Evolutionary conservation across 2,797 vertebrate species (phyloP), one percentile per base, ranked within the genome.

Genomic region (Bradypodion ventrale): DNA sequence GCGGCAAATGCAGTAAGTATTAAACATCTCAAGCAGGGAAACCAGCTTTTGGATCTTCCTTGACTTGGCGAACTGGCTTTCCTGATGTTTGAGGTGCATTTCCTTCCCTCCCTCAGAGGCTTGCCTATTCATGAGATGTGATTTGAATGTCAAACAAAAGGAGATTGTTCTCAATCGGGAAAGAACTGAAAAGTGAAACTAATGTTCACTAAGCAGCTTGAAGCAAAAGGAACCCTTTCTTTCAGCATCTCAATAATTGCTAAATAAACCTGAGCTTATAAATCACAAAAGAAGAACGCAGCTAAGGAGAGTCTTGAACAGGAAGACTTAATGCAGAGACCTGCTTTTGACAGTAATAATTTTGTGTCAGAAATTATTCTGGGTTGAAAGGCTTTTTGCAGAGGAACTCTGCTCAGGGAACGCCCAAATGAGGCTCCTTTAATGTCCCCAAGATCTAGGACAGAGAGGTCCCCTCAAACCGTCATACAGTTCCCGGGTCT

Each of bases 211-310:
- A 37, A 49, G 35, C 42, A 42, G 81, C 40, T n/a, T 68, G 60
- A 83, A 69, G 56, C 69, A 62, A 70, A 68, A 70, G 21, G 25
- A 78, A 49, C 8, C 68, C 40, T 70, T 70, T 87, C 49, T 44
- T 83, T 56, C 10, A 1, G 60, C 52, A 59, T 40, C 49, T 74
- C 46, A 60, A 63, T 44, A 21, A 37, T 7, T 32, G 40, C 29
- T 60, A 40, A 59, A 81, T 62, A 75, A 69, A 68, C 42, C 12
- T 29, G 7, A 29, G 74, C 16, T 35, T 27, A 25, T 62, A 37
- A 46, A 46, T 78, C 66, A 83, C 32, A 56, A 37, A 52, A 63
- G 63, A 40, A 65, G 35, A 52, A 49, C 9, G 21, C 52, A 59
- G 73, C 37, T 62, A 68, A 75, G 49, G 35, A 37, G 73, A 56